These are phyloP conservation scores for Callopanchax toddi DNA, from an alignment of 2,113 vertebrate genomes.

Conservation along the genomic window DNA sequence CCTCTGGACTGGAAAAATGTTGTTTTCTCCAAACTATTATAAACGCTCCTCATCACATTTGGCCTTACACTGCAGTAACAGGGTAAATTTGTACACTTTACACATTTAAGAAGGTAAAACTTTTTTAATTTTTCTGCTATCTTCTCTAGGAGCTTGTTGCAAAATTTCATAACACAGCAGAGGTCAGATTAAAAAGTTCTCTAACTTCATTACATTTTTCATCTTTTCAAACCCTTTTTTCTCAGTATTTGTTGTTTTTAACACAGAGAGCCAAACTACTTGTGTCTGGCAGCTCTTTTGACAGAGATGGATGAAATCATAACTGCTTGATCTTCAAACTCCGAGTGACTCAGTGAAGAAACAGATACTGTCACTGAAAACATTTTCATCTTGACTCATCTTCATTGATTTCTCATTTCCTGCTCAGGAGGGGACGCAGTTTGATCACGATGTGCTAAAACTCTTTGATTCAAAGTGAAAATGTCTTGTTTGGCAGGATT, in stretches of 20 bases:
- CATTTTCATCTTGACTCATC: constrained; percentile 21
- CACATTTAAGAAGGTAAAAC: neutral
- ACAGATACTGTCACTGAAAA: constrained; percentile 33
- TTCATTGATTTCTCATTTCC: constrained; percentile 46
- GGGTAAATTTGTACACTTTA: neutral
- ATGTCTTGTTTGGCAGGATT: constrained; percentile 8
- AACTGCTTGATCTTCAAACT: constrained; percentile 46
- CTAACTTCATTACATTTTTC: no score
- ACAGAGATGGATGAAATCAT: constrained; percentile 46
- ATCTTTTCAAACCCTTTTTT: no score
- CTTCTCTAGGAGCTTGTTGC: no score
- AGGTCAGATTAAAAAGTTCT: no score
- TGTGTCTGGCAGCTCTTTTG: constrained; percentile 28
- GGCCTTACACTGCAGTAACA: neutral
- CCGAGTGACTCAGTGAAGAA: constrained; percentile 47
- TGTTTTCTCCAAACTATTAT: neutral
- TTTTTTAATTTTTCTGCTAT: no score
- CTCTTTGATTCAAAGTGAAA: constrained; percentile 27
- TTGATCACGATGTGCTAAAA: constrained; percentile 42
- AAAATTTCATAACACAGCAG: no score
- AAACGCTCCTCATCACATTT: neutral
- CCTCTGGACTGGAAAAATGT: no score
- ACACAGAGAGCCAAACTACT: constrained; percentile 4
- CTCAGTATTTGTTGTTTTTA: neutral
- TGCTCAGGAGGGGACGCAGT: constrained; percentile 33